Conservation (phyloP, 2,888 invertebrate genomes). For the Euproctis similis region DNA sequence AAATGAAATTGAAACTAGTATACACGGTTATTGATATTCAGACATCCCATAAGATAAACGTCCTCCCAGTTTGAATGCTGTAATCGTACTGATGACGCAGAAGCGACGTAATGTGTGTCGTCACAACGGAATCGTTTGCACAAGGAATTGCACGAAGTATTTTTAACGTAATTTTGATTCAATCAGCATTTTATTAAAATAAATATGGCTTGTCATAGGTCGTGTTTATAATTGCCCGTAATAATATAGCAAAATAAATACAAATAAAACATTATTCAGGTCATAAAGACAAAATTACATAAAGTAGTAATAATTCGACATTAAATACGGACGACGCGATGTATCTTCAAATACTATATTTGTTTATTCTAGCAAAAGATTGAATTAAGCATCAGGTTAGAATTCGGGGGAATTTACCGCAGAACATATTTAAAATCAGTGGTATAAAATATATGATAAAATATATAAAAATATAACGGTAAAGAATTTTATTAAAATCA, state of each 20-base stretch:
- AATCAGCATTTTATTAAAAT: not conserved
- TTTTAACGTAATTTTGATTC: constrained; percentile 11
- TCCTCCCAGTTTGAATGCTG: constrained; percentile 64
- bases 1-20: constrained; percentile 55
- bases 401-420: too few relatives aligned
- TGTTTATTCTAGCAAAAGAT: too few relatives aligned
- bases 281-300: too few relatives aligned
- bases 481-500: too few relatives aligned
- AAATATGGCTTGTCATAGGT: not conserved
- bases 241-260: not conserved
- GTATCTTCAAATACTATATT: too few relatives aligned
- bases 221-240: constrained; percentile 7
- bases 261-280: not conserved
- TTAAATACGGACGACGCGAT: too few relatives aligned
- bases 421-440: too few relatives aligned
- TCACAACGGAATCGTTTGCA: constrained; percentile 40
- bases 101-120: constrained; percentile 54
- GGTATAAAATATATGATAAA: too few relatives aligned
- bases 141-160: constrained; percentile 36
- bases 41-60: constrained; percentile 60
- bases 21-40: constrained; percentile 39
- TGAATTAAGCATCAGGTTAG: too few relatives aligned
- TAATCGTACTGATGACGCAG: constrained; percentile 67
- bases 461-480: too few relatives aligned
- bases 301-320: too few relatives aligned